Conservation (phyloP, 2,113 vertebrate species). For the Equus quagga region DNA sequence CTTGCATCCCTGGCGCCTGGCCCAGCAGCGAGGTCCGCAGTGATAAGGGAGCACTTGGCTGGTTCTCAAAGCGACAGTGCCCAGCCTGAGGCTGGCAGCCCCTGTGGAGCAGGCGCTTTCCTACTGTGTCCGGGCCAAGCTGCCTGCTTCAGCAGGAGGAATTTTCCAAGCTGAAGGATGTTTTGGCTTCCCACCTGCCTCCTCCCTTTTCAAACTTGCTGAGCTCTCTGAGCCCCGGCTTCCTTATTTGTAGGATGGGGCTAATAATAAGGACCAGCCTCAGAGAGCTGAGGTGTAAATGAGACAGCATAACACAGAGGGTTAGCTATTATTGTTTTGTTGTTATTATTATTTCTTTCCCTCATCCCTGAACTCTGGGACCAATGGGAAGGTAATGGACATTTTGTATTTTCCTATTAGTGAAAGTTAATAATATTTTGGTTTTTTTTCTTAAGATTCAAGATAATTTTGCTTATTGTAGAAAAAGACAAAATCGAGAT, state of each 20-base stretch:
- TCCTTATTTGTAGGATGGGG: slow-evolving; percentile 51
- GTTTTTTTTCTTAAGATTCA: not conserved
- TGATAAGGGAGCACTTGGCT: slow-evolving; percentile 52
- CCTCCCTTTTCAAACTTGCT: not conserved
- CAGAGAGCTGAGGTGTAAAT: not conserved
- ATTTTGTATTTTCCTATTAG: slow-evolving; percentile 21
- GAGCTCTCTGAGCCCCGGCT: slow-evolving; percentile 2
- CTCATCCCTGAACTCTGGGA: not conserved
- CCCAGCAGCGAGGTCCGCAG: not conserved
- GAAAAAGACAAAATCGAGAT: not conserved
- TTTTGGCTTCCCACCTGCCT: not conserved
- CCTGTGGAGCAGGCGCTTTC: not conserved
- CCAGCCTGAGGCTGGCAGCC: slow-evolving; percentile 8
- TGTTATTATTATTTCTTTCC: not conserved
- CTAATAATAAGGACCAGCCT: slow-evolving; percentile 17
- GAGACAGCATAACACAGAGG: not conserved
- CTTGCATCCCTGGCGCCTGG: slow-evolving; percentile 50
- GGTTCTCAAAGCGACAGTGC: not conserved
- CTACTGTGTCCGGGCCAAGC: not conserved
- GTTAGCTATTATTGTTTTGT: not conserved
- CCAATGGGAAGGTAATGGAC: not conserved
- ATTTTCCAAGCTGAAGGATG: slow-evolving; percentile 54
- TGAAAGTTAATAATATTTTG: slow-evolving; percentile 23
- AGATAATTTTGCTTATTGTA: slow-evolving; percentile 1
- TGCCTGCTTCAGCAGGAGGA: slow-evolving; percentile 40